Evolutionary conservation across 2,888 invertebrate genomes (phyloP).

Genomic region (Silvanus unidentatus): DNA sequence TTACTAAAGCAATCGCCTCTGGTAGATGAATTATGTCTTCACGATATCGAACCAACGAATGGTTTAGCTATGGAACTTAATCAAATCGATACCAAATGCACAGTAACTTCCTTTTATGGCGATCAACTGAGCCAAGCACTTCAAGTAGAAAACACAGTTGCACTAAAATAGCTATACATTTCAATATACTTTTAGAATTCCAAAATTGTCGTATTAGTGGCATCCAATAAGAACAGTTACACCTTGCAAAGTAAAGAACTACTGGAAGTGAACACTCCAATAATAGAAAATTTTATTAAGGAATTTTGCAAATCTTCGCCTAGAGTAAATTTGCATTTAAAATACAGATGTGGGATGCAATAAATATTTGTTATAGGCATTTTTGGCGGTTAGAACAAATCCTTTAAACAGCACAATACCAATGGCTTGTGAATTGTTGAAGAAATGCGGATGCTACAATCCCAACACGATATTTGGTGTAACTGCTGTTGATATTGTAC

Average conservation of each 20-base stretch:
- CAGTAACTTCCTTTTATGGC: constrained; percentile 36
- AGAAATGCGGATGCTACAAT: constrained; percentile 58
- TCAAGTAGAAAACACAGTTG: constrained; percentile 25
- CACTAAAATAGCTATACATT: constrained; percentile 1
- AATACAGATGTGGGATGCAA: background rate
- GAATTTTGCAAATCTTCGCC: constrained; percentile 22
- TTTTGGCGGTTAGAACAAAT: constrained; percentile 46
- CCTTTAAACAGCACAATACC: constrained; percentile 67
- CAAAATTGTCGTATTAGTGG: constrained; percentile 37
- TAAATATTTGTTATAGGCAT: constrained; percentile 37
- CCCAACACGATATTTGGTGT: constrained; percentile 65
- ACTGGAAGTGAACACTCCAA: constrained; percentile 35
- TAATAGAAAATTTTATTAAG: constrained; percentile 33
- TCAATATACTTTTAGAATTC: constrained; percentile 27
- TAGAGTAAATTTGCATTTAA: constrained; percentile 26
- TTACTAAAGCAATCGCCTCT: constrained; percentile 54
- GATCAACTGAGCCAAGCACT: constrained; percentile 35
- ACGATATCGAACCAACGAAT: constrained; percentile 46
- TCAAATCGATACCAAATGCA: constrained; percentile 47
- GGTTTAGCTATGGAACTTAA: constrained; percentile 45
- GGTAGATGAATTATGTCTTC: constrained; percentile 55
- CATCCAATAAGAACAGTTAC: constrained; percentile 25
- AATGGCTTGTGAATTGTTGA: constrained; percentile 61
- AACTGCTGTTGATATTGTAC: constrained; percentile 64
- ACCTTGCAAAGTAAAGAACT: constrained; percentile 25